These are phyloP conservation scores for Oriolus oriolus DNA, from an alignment of 2,113 vertebrate species.

Conservation along the genomic window DNA sequence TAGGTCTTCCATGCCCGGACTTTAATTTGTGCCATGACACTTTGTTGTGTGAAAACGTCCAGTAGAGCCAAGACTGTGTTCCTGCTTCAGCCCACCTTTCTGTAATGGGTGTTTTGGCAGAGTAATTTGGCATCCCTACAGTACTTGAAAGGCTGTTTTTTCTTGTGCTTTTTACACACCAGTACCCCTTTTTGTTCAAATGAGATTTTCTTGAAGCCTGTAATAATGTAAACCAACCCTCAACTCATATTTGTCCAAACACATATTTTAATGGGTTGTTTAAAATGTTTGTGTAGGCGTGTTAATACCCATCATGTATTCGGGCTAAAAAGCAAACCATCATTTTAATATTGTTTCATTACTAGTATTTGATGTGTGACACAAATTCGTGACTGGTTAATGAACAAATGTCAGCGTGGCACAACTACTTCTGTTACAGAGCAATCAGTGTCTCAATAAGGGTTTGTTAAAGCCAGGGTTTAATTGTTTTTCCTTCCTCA, in stretches of 20 bases:
- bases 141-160: background rate
- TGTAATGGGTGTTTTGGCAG: background rate
- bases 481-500: slow-evolving; percentile 23
- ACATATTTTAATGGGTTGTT: background rate
- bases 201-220: background rate
- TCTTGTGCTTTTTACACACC: background rate
- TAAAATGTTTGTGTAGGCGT: background rate
- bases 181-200: background rate
- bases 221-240: background rate
- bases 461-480: slow-evolving; percentile 30
- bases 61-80: background rate
- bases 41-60: background rate
- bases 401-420: background rate
- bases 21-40: background rate
- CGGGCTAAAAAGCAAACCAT: slow-evolving; percentile 4
- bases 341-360: slow-evolving; percentile 35
- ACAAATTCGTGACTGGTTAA: slow-evolving; percentile 23
- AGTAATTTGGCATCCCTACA: background rate
- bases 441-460: slow-evolving; percentile 40
- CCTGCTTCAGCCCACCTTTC: background rate
- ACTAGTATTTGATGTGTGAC: slow-evolving; percentile 20
- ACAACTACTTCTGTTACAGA: slow-evolving; percentile 27
- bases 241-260: background rate
- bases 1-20: background rate
- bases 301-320: background rate